A percentile compares a stretch with the other conserved stretches of the same genome.
phyloP scores from a whole-genome alignment of 2,113 vertebrate genomes.

The Pholis gunnellus region DNA sequence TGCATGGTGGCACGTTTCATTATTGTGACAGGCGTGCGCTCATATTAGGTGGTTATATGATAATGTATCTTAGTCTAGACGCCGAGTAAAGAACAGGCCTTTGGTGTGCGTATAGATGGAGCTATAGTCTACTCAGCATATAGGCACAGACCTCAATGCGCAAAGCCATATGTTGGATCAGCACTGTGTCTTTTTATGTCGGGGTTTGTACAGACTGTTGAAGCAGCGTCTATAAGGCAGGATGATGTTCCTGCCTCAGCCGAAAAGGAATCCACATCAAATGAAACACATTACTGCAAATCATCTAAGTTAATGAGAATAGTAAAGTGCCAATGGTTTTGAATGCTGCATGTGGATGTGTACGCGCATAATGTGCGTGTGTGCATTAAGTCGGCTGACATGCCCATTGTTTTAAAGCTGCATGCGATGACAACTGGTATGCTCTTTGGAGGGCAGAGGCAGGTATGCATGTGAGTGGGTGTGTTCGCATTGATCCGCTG shows the following conservation, averaged over 20 bases:
- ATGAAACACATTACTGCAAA: neutral
- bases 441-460: conserved; percentile 29
- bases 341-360: conserved; percentile 37
- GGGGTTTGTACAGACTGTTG: neutral
- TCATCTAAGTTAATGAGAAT: neutral
- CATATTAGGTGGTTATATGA: neutral
- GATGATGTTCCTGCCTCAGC: neutral
- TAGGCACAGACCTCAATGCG: conserved; percentile 54
- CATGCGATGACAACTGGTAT: conserved; percentile 51
- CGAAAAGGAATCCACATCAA: neutral
- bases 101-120: neutral
- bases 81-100: neutral
- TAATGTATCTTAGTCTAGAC: conserved; percentile 26
- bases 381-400: conserved; percentile 19
- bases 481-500: conserved; percentile 76
- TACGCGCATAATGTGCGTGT: neutral
- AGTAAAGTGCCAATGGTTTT: conserved; percentile 23
- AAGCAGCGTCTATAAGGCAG: neutral
- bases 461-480: conserved; percentile 52
- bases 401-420: conserved; percentile 57
- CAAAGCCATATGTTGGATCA: conserved; percentile 64
- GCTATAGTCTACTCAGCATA: neutral
- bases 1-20: conserved; percentile 50
- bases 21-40: conserved; percentile 27
- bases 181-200: conserved; percentile 12